Conservation (phyloP, 2,888 invertebrate genomes). For the Tenthredo scrophulariae region DNA sequence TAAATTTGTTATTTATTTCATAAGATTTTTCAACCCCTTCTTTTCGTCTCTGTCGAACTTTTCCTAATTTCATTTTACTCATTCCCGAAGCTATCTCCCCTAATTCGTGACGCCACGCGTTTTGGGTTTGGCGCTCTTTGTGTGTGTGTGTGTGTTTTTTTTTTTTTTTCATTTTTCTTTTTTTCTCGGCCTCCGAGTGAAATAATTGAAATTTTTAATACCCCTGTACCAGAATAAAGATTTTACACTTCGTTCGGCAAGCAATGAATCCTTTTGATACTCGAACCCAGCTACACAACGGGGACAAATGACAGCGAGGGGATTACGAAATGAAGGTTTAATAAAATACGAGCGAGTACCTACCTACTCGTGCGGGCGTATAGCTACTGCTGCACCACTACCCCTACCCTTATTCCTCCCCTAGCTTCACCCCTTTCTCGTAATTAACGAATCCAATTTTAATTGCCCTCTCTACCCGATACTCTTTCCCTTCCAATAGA, state of each 20-base stretch:
- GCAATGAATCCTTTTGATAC: conserved; percentile 33
- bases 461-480: conserved; percentile 69
- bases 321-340: conserved; percentile 74
- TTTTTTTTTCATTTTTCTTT: background rate
- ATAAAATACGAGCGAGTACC: conserved; percentile 67
- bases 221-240: conserved; percentile 20
- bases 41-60: too few relatives aligned
- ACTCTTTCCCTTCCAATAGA: conserved; percentile 46
- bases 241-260: conserved; percentile 28
- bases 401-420: conserved; percentile 52
- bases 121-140: background rate
- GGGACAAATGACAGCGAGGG: conserved; percentile 59
- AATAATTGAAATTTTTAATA: conserved; percentile 44
- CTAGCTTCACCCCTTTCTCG: conserved; percentile 61
- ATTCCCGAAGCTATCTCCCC: background rate
- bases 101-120: background rate
- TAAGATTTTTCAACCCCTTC: too few relatives aligned
- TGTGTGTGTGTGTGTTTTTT: background rate
- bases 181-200: conserved; percentile 1
- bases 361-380: too few relatives aligned
- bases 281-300: conserved; percentile 27
- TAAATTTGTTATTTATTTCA: too few relatives aligned
- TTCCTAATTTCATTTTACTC: background rate
- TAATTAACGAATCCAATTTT: conserved; percentile 77
- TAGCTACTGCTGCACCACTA: background rate